Evolutionary conservation across 1,140 invertebrate species (phyloP).

Genomic region (Trichoplusia ni): DNA sequence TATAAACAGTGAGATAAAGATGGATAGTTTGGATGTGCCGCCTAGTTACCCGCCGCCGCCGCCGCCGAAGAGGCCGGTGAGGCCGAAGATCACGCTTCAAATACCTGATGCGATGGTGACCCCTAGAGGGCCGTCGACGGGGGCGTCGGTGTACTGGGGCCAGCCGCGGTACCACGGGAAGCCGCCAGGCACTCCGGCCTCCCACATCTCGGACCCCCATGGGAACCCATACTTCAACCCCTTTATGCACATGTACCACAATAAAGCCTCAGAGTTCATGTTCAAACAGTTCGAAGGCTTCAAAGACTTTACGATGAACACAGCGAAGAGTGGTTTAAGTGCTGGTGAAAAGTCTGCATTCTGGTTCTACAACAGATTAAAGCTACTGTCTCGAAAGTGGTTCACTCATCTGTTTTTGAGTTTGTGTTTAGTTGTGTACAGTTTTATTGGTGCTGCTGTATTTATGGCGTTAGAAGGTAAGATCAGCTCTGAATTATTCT

Average conservation of each 20-base stretch:
- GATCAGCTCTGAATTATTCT: slow-evolving; percentile 33
- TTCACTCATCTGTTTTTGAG: slow-evolving; percentile 94
- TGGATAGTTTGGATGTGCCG: slow-evolving; percentile 55
- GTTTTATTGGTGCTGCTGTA: slow-evolving; percentile 88
- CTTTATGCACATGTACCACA: slow-evolving; percentile 83
- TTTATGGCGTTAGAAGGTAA: slow-evolving; percentile 90
- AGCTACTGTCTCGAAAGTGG: slow-evolving; percentile 90
- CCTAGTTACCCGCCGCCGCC: slow-evolving; percentile 60
- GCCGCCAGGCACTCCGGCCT: slow-evolving; percentile 78
- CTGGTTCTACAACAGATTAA: slow-evolving; percentile 90
- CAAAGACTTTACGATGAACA: slow-evolving; percentile 87
- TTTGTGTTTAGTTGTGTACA: slow-evolving; percentile 89
- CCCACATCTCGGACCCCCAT: slow-evolving; percentile 70
- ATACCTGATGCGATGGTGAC: slow-evolving; percentile 74
- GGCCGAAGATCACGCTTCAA: slow-evolving; percentile 82
- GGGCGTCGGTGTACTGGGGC: slow-evolving; percentile 75
- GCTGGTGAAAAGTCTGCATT: slow-evolving; percentile 90
- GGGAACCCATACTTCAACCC: slow-evolving; percentile 80
- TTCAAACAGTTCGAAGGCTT: slow-evolving; percentile 89
- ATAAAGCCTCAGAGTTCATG: slow-evolving; percentile 87
- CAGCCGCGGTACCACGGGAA: slow-evolving; percentile 64
- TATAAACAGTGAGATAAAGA: slow-evolving; percentile 40
- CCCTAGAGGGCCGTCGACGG: slow-evolving; percentile 58
- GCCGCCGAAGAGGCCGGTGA: slow-evolving; percentile 62
- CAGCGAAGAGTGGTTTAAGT: slow-evolving; percentile 89